Percentiles rank a stretch among this genome's conserved stretches.
Evolutionary conservation across 2,888 invertebrate genomes (phyloP).

Genomic region (Andrena minutula): DNA sequence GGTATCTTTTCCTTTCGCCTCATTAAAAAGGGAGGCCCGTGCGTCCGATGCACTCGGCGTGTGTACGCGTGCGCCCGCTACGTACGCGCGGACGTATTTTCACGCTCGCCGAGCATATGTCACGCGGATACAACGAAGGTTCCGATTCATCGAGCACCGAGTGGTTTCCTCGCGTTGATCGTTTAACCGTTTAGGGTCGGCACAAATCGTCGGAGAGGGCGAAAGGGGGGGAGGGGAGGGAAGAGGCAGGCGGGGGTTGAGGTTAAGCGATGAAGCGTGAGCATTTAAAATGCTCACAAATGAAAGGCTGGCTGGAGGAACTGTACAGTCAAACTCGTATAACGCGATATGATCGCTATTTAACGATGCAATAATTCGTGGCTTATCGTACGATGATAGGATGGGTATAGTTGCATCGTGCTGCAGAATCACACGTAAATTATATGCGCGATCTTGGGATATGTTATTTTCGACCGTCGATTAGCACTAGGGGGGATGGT

Average conservation of each 20-base stretch:
- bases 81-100: slow-evolving; percentile 58
- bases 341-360: slow-evolving; percentile 26
- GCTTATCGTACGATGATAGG: slow-evolving; percentile 8
- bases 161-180: slow-evolving; percentile 63
- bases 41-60: slow-evolving; percentile 11
- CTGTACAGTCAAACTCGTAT: not conserved
- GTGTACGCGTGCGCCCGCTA: slow-evolving; percentile 24
- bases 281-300: slow-evolving; percentile 58
- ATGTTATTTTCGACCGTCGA: too few species aligned
- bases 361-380: slow-evolving; percentile 27
- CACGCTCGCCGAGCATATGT: slow-evolving; percentile 75
- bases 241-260: slow-evolving; percentile 42
- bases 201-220: slow-evolving; percentile 48
- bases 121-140: slow-evolving; percentile 71
- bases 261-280: slow-evolving; percentile 49
- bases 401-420: not conserved
- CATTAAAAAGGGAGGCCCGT: slow-evolving; percentile 49
- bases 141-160: slow-evolving; percentile 74
- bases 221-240: too few species aligned
- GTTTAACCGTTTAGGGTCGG: slow-evolving; percentile 65
- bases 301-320: slow-evolving; percentile 25
- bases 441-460: not conserved
- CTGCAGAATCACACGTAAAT: not conserved
- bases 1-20: slow-evolving; percentile 49
- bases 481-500: too few species aligned